Percentiles rank a stretch among this genome's conserved stretches.
phyloP scores from a whole-genome alignment of 2,888 invertebrate genomes.

The Agrochola macilenta region DNA sequence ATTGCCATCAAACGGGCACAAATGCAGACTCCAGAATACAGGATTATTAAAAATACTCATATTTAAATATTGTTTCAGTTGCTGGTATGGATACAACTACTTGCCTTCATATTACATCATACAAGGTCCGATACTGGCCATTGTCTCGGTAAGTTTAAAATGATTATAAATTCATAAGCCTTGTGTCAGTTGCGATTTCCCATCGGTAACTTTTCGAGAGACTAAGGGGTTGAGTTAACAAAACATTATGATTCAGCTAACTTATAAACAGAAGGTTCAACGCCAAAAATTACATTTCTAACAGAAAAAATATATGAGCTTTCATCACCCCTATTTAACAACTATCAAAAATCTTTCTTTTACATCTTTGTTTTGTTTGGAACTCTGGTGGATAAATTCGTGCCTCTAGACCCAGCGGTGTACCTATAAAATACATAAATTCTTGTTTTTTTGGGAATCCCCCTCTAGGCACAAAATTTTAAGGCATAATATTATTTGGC shows the following conservation, averaged over 20 bases:
- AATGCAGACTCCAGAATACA: not conserved
- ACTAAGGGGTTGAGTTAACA: not conserved
- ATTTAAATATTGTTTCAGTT: slow-evolving; percentile 80
- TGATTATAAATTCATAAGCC: not conserved
- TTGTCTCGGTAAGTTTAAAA: slow-evolving; percentile 93
- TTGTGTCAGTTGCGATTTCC: not conserved
- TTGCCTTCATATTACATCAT: slow-evolving; percentile 96
- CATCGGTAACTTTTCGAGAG: not conserved
- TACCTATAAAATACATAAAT: too few relatives aligned
- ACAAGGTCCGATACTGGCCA: slow-evolving; percentile 95
- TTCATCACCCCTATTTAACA: not conserved
- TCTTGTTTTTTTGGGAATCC: too few relatives aligned
- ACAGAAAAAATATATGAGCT: not conserved
- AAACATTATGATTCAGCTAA: not conserved
- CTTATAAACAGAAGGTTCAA: not conserved
- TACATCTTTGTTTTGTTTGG: too few relatives aligned
- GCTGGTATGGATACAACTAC: slow-evolving; percentile 97
- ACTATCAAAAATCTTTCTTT: too few relatives aligned
- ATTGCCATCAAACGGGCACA: not conserved
- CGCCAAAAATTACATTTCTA: not conserved
- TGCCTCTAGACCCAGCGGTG: too few relatives aligned
- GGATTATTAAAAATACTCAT: not conserved
- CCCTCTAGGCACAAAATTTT: too few relatives aligned
- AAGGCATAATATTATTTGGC: too few relatives aligned
- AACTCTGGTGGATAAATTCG: too few relatives aligned